Evolutionary conservation across 2,797 vertebrate species (phyloP).

Genomic region (Margarornis squamiger): DNA sequence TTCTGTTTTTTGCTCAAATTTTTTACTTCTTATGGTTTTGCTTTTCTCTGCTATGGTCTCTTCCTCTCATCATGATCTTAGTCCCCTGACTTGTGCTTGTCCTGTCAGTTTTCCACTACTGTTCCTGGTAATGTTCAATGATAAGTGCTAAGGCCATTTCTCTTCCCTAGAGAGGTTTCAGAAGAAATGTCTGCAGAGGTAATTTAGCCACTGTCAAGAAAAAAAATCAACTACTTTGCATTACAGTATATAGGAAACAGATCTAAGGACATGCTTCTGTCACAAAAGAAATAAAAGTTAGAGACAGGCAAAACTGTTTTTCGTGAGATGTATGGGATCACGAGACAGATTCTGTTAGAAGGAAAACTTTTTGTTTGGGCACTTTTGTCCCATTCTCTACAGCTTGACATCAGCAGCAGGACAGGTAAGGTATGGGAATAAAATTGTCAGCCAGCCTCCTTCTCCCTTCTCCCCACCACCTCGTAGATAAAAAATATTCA

Average conservation of each 20-base stretch:
- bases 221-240: neutral
- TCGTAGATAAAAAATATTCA: neutral
- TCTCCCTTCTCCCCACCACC: neutral
- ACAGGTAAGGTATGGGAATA: neutral
- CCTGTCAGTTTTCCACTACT: neutral
- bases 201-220: neutral
- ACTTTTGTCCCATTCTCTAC: neutral
- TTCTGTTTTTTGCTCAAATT: neutral
- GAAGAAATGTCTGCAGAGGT: neutral
- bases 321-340: neutral
- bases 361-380: neutral
- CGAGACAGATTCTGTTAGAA: neutral
- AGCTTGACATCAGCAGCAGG: neutral
- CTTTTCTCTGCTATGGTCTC: neutral
- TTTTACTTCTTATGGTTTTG: neutral
- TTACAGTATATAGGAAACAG: neutral
- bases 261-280: neutral
- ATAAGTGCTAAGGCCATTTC: neutral
- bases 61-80: neutral
- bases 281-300: neutral
- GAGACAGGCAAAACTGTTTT: neutral
- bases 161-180: neutral
- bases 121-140: neutral
- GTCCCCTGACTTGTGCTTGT: neutral
- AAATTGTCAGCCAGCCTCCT: neutral